Base-by-base conservation (phyloP, 2,888 invertebrate species). In the Caradrina kadenii region DNA sequence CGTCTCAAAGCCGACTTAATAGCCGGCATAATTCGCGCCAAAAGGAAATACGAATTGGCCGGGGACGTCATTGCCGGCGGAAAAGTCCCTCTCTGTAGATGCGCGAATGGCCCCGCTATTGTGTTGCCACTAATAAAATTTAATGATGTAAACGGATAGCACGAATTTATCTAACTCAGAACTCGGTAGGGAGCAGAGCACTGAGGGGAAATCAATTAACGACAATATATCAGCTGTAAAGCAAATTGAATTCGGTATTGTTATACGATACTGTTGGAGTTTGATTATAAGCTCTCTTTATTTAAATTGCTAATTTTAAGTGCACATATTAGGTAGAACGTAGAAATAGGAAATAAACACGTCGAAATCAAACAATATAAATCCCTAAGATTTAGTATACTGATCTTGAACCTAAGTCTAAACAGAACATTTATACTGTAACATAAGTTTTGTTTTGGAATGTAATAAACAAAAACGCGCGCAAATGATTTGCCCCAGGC, bases 101-200 rank as follows among this genome's bases (percentile, higher is more conserved):
- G 87, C 89, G 88, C 91, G 89, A 87, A 92, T 90, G 86, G 90
- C 88, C 80, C 82, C 82, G 80, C 91, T 84, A 93, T 95, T 95
- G 94, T 94, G 89, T 92, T 91, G 91, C 91, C 91, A 91, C 93
- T 94, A 95, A 95, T 96, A 95, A 95, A 95, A 95, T 94, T 94
- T 95, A 95, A 95, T 95, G 94, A 94, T 94, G 94, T 95, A 95
- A 96, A 95, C 94, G 94, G 94, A 95, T 95, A 95, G 92, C 93
- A 91, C 90, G 92, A 94, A 94, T 94, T 93, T 93, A 94, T 94
- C 92, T 93, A 91, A 93, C 90, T 92, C 89, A 82, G 86, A 86
- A 91, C 86, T 89, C 86, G 88, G n/a, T 86, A 82, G 92, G 91
- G 92, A 89, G 90, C 88, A 82, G 77, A 78, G 85, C 88, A 87